Percentiles rank a stretch among this genome's conserved stretches.
These are phyloP conservation scores for Caenorhabditis drosophilae DNA, from an alignment of 2,888 invertebrate species.

Conservation along the genomic window DNA sequence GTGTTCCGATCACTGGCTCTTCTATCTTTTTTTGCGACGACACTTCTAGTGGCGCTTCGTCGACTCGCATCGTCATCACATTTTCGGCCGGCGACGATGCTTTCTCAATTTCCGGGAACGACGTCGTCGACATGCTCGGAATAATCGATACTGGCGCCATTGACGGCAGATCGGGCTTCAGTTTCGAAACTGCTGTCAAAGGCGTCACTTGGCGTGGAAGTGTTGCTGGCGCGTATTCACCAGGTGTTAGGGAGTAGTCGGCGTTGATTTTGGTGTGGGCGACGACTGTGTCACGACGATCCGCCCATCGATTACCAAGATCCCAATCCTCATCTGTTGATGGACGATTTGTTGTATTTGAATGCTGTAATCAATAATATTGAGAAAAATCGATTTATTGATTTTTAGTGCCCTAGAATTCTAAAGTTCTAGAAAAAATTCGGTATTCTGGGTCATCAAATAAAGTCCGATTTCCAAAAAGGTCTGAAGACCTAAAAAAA, in stretches of 20 bases:
- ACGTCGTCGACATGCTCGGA: conserved; percentile 33
- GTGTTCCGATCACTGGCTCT: conserved; percentile 24
- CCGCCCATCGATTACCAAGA: conserved; percentile 27
- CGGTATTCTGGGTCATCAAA: too few relatives aligned
- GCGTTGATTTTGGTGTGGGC: conserved; percentile 3
- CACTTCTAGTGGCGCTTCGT: too few relatives aligned
- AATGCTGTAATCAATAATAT: too few relatives aligned
- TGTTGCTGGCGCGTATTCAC: conserved; percentile 41
- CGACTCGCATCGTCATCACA: neutral
- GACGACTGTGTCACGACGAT: conserved; percentile 28
- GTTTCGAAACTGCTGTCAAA: conserved; percentile 13
- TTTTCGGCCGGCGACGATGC: neutral
- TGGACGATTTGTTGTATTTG: neutral
- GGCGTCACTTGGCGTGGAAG: conserved; percentile 46
- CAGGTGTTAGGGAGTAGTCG: neutral
- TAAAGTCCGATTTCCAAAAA: too few relatives aligned
- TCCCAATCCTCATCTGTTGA: conserved; percentile 29
- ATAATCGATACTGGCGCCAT: conserved; percentile 35
- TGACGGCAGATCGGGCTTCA: conserved; percentile 32
- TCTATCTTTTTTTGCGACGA: too few relatives aligned
- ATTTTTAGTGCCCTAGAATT: too few relatives aligned
- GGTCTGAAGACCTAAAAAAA: too few relatives aligned
- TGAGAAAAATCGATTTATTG: too few relatives aligned
- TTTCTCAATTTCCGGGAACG: conserved; percentile 15
- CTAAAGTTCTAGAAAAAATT: too few relatives aligned